Evolutionary conservation across 1,140 invertebrate species (phyloP), one percentile per base, ranked within the genome.

Genomic region (Cotesia typhae): DNA sequence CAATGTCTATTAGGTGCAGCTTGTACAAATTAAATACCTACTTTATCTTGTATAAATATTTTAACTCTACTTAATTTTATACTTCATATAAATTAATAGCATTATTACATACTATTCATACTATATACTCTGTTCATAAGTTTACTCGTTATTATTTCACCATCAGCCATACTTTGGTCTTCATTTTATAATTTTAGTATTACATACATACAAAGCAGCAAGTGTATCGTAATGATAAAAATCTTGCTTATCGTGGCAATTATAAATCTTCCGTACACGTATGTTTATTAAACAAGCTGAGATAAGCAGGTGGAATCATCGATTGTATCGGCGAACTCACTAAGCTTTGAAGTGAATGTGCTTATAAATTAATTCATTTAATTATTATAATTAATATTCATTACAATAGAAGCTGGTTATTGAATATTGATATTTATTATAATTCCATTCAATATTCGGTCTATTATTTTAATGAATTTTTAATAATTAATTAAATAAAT

Each of bases 1-100:
- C 84, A 83, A 74, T 72, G 68, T 71, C 77, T 79, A 81, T 72
- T 67, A 79, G 71, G 74, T 79, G 72, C 76, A 74, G 83, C 83
- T 83, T 83, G 66, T 73, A 75, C 60, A 74, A 72, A 73, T 72
- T 59, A 67, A 55, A 55, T n/a, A 55, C 12, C 6, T 9, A 47
- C 41, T 47, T 47, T 47, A 47, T 82, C 52, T 70, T 36, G 55
- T 60, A 36, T 70, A 37, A 10, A 57, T 60, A 53, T 55, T 59
- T 61, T 41, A 60, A 47, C 14, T 55, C 35, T 17, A 35, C 57
- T 59, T 20, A 59, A 20, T 10, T 59, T 20, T 59, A 35, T 37
- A 20, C 60, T 61, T 61, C 35, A 61, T 37, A 61, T 12, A 28
- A 61, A 5, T 6, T 12, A 61, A 12, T 61, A 28, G 20, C n/a